Conservation (phyloP, 2,113 vertebrate species). For the Pollimyrus isidori region DNA sequence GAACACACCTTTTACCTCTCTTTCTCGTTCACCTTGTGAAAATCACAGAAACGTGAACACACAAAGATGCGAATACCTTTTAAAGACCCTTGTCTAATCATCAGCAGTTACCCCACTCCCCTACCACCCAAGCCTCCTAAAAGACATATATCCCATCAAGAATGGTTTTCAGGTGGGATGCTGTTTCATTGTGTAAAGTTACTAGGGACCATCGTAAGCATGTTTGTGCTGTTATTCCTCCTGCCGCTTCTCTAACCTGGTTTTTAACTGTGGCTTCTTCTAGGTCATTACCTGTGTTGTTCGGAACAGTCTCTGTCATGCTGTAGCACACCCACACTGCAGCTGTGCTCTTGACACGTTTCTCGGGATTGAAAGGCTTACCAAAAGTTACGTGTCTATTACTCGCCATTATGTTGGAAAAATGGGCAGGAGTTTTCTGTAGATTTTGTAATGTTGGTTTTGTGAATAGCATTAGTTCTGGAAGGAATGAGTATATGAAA, state of each 20-base stretch:
- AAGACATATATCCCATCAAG: neutral
- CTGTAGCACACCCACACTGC: constrained; percentile 37
- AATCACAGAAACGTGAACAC: neutral
- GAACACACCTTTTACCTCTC: neutral
- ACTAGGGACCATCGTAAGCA: neutral
- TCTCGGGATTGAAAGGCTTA: constrained; percentile 13
- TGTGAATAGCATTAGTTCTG: constrained; percentile 51
- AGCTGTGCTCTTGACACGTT: constrained; percentile 18
- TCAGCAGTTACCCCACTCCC: neutral
- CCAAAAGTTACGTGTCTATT: constrained; percentile 4
- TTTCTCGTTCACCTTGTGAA: neutral
- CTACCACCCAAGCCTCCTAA: neutral
- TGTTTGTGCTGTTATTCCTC: constrained; percentile 38
- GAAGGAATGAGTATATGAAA: constrained; percentile 37
- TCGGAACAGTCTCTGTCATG: constrained; percentile 33
- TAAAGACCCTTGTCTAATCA: neutral
- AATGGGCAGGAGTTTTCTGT: constrained; percentile 48
- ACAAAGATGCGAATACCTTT: neutral
- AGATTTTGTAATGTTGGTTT: constrained; percentile 48
- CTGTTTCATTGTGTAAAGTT: neutral
- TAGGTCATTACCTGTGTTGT: constrained; percentile 70
- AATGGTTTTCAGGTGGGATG: neutral
- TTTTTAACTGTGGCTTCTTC: constrained; percentile 68
- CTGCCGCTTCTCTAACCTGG: constrained; percentile 53
- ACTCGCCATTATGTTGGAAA: constrained; percentile 42